Evolutionary conservation across 2,888 invertebrate genomes (phyloP), one percentile per base, ranked within the genome.

Genomic region (Drosophila affinis): DNA sequence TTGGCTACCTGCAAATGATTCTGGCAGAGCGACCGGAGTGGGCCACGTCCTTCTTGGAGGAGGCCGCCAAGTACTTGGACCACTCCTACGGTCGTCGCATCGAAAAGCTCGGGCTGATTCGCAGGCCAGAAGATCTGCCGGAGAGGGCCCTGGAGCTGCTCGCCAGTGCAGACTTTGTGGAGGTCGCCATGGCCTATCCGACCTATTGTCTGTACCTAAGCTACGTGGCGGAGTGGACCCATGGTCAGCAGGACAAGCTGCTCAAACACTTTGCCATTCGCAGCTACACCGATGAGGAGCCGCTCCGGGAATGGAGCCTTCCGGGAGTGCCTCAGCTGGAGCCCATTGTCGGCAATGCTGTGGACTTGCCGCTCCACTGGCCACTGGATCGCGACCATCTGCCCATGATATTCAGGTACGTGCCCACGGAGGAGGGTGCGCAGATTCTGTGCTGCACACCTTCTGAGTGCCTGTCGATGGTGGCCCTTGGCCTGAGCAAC

Each of bases 321-420:
- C 14, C 67, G 5, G 69, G 72, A 1, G 10, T 51, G 0, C n/a
- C 60, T 0, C 14, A 34, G 0, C 29, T 76, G 5, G 68, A 63
- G 1, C 53, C 68, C n/a, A 47, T 81, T 1, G 71, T 9, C 44
- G 74, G 71, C 68, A 68, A 63, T 7, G 34, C 55, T 0, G 39
- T 6, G 2, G 14, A 1, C 14, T 7, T 39, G 39, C 14, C 39
- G 7, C 14, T 1, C 7, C 1, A 39, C 1, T 3, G 6, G 14
- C 39, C 39, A 6, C 39, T 39, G 0, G 14, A 39, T 39, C 39
- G 39, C 0, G 14, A 6, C 3, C 0, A 6, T 6, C 2, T 32
- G 65, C 65, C 9, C 77, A 85, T 39, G 79, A 87, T n/a, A 62
- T 65, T 14, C 49, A 69, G n/a, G 87, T 4, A 49, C 63, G 9